Base-by-base conservation (phyloP, 2,113 vertebrate genomes). In the Mesocricetus auratus region DNA sequence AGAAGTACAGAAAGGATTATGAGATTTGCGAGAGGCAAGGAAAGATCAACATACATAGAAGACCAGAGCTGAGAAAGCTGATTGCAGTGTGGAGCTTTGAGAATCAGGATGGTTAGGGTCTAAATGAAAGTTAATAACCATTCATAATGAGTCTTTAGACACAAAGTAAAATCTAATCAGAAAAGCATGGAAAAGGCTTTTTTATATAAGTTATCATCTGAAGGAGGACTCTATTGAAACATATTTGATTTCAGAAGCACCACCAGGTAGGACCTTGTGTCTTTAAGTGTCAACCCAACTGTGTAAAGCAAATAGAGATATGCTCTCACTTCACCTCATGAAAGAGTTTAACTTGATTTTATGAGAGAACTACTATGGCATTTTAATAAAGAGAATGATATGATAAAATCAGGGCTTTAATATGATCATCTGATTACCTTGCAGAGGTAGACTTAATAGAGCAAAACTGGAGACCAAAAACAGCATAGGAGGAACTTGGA, bases 1-100 rank as follows among this genome's bases (percentile, higher is more conserved):
- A 88, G 81, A 95, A 47, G 86, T 94, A 88, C 89, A 95, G 73
- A 47, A 53, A 95, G 91, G 89, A 93, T 16, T 47, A 16, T 93
- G 19, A 60, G n/a, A 29, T 68, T 13, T 78, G 3, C 8, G 29
- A 31, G n/a, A 93, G 53, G 15, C 53, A 64, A 47, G 93, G 66
- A 86, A 71, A 56, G 12, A 9, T 53, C 4, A n/a, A n/a, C 58
- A 60, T 1, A 12, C 26, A 47, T 15, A 85, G 31, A 71, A 85
- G 15, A 6, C 31, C 42, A 6, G 77, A 33, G 17, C 1, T 78
- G 96, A 42, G n/a, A 42, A 3, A 42, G 21, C 12, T 42, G n/a
- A 29, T 83, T n/a, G 10, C 7, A 42, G 60, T 15, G 58, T 4
- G 33, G 5, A 78, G 1, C 22, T 2, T 2, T 85, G 39, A 47